Evolutionary conservation across 2,113 vertebrate species (phyloP).

Genomic region (Callipepla californica): DNA sequence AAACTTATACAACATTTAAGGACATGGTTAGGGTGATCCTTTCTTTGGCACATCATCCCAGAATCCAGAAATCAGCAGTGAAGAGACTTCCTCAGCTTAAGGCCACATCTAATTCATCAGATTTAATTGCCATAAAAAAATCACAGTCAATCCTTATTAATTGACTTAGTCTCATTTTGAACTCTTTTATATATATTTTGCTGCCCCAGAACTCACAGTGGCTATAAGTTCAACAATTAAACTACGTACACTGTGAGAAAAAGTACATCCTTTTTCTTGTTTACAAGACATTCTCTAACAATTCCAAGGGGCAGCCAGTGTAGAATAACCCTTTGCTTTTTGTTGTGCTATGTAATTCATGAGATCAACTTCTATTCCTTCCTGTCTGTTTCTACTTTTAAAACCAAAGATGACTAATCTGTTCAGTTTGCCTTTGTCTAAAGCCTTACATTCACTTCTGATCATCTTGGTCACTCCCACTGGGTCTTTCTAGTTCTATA

Average conservation of each 20-base stretch:
- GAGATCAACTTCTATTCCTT: not conserved
- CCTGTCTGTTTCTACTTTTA: not conserved
- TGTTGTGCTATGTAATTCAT: not conserved
- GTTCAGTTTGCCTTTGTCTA: not conserved
- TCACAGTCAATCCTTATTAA: constrained; percentile 1
- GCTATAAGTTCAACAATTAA: constrained; percentile 7
- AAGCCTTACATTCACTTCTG: not conserved
- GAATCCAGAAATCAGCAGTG: not conserved
- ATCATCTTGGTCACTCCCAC: not conserved
- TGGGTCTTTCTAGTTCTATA: not conserved
- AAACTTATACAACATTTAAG: not conserved
- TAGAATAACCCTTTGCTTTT: not conserved
- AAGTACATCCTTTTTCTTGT: not conserved
- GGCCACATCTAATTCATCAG: not conserved
- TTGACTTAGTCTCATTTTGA: not conserved
- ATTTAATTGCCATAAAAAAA: constrained; percentile 24
- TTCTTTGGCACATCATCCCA: not conserved
- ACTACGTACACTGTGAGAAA: not conserved
- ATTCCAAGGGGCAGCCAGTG: not conserved
- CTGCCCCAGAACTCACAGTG: not conserved
- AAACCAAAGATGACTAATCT: not conserved
- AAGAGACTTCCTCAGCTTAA: not conserved
- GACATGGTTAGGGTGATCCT: not conserved
- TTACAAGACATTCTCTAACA: not conserved
- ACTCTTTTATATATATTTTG: constrained; percentile 7